Evolutionary conservation across 2,797 vertebrate species (phyloP).

Genomic region (Platalea minor): DNA sequence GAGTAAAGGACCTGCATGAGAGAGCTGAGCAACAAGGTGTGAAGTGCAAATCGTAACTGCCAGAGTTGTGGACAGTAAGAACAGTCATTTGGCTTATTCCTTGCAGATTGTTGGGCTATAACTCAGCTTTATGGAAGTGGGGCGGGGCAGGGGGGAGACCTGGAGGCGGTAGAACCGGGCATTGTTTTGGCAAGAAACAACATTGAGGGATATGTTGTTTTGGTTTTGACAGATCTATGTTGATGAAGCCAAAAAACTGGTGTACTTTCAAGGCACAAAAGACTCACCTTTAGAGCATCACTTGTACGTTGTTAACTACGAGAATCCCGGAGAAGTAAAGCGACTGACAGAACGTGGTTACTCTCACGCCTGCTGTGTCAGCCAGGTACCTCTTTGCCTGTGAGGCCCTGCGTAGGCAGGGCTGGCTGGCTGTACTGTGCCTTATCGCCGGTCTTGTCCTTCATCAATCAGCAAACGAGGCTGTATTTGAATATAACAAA

Average conservation of each 20-base stretch:
- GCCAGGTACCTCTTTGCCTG: slow-evolving; percentile 68
- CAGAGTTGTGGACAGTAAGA: background rate
- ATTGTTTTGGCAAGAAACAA: background rate
- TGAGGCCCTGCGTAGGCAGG: background rate
- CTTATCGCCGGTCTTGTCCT: background rate
- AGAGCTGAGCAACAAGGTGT: background rate
- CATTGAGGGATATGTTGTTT: background rate
- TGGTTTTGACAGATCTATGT: slow-evolving; percentile 77
- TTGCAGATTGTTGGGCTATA: background rate
- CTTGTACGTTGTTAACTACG: slow-evolving; percentile 77
- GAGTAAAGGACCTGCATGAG: background rate
- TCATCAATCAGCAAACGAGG: background rate
- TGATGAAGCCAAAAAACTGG: slow-evolving; percentile 78
- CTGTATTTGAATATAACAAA: background rate
- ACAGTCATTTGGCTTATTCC: background rate
- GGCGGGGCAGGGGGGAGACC: background rate
- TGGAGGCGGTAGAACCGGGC: background rate
- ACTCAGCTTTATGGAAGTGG: background rate
- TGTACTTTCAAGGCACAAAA: slow-evolving; percentile 83
- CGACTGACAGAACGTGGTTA: slow-evolving; percentile 77
- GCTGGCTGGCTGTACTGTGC: background rate
- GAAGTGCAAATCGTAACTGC: background rate
- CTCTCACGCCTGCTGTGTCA: slow-evolving; percentile 80
- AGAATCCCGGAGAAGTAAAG: slow-evolving; percentile 75
- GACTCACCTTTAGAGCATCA: slow-evolving; percentile 82